These are phyloP conservation scores for Erythrolamprus reginae DNA, from an alignment of 2,113 vertebrate genomes.

Conservation along the genomic window DNA sequence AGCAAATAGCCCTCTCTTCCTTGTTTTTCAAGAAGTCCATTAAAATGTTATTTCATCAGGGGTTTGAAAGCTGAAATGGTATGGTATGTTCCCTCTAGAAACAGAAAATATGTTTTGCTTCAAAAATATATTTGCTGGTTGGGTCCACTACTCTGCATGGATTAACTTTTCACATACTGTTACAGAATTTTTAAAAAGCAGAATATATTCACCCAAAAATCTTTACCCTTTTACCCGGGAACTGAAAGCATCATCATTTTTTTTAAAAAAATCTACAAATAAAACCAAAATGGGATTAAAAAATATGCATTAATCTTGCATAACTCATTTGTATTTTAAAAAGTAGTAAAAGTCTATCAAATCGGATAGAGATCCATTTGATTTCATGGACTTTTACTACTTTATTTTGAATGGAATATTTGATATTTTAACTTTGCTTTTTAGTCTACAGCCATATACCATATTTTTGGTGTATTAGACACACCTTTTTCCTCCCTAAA, in stretches of 20 bases:
- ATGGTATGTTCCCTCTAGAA: not conserved
- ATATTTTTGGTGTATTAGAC: too few relatives aligned
- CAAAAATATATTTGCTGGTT: not conserved
- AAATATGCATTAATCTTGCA: not conserved
- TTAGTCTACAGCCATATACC: not conserved
- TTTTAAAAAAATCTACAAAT: not conserved
- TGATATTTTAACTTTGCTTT: not conserved
- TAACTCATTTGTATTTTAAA: not conserved
- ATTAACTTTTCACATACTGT: not conserved
- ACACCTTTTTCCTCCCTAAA: too few relatives aligned
- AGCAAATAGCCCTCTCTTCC: not conserved
- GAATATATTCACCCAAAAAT: not conserved
- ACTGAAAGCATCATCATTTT: slow-evolving; percentile 2
- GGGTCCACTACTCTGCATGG: not conserved
- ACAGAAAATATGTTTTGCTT: not conserved
- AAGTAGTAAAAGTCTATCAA: not conserved
- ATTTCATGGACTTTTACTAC: not conserved
- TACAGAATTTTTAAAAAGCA: not conserved
- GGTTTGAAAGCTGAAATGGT: not conserved
- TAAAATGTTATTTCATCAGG: not conserved
- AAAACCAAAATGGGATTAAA: not conserved
- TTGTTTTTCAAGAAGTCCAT: not conserved
- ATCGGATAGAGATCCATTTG: not conserved
- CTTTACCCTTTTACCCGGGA: not conserved
- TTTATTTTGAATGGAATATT: not conserved